Evolutionary conservation across 2,797 vertebrate genomes (phyloP), one percentile per base, ranked within the genome.

Genomic region (Phoxinus dragarum): DNA sequence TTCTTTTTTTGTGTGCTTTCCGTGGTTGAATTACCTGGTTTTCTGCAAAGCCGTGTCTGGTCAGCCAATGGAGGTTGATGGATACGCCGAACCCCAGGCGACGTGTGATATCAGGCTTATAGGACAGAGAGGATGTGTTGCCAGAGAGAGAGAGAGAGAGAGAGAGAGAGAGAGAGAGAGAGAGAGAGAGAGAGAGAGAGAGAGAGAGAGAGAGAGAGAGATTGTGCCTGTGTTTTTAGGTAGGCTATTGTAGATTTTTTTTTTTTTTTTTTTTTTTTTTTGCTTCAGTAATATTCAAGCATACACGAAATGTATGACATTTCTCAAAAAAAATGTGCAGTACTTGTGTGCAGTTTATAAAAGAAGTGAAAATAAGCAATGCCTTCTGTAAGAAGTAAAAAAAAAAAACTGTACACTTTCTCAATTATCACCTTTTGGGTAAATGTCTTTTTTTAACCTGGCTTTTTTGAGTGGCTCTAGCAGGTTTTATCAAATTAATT

Each of bases 61-160:
- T 89, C 89, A 69, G 49, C 56, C 31, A 27, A 49, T 92, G 91
- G 90, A 91, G 90, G 92, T 91, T 93, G 92, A 93, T 94, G 92
- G 94, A 91, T 93, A 90, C 82, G 66, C 31, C 40, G 83, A 61
- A 89, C 92, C 91, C 44, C 56, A 44, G 92, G 94, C 93, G 89
- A 84, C n/a, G n/a, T 81, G 36, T 77, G 77, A 84, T 86, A 80
- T 80, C 72, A 49, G 81, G 71, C 73, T 86, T 66, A 82, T 71
- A 47, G n/a, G 61, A 64, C 44, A 52, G 12, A 17, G 64, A 66
- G 34, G 40, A 4, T 84, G 87, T 88, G 88, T 91, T 89, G 56
- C 83, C 81, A 89, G 54, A 89, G 84, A 56, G 56, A 91, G 44
- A 12, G 42, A 49, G 11, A 47, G 44, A 12, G 42, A 49, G 44